phyloP scores from a whole-genome alignment of 2,113 vertebrate species.

The Nerophis lumbriciformis region DNA sequence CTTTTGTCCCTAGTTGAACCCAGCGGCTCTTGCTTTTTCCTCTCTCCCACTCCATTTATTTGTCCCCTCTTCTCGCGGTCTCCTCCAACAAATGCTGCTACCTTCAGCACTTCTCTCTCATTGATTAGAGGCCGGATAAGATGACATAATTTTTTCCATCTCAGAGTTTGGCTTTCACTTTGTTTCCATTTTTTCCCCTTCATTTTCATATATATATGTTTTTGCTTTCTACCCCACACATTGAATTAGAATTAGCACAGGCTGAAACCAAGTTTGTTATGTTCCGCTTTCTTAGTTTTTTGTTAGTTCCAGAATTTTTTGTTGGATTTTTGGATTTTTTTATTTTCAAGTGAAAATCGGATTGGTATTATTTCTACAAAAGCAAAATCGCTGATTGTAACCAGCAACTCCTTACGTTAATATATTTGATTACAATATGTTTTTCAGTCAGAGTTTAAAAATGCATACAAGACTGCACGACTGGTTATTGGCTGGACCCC shows the following conservation, averaged over 20 bases:
- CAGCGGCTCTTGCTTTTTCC: neutral
- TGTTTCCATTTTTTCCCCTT: slow-evolving; percentile 27
- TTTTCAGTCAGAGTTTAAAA: too few relatives aligned
- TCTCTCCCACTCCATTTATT: neutral
- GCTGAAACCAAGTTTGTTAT: too few relatives aligned
- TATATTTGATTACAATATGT: too few relatives aligned
- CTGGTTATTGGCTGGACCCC: too few relatives aligned
- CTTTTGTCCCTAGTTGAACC: neutral
- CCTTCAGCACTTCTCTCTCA: slow-evolving; percentile 68
- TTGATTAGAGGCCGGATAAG: slow-evolving; percentile 63
- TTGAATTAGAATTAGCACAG: neutral
- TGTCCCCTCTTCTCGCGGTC: neutral
- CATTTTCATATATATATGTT: slow-evolving; percentile 31
- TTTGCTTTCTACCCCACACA: neutral
- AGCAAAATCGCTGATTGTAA: too few relatives aligned
- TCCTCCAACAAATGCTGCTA: slow-evolving; percentile 47
- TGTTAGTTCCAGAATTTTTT: too few relatives aligned
- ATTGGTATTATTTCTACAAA: too few relatives aligned
- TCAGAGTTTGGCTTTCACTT: slow-evolving; percentile 39
- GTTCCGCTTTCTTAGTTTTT: too few relatives aligned
- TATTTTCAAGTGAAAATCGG: too few relatives aligned
- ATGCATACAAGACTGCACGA: too few relatives aligned
- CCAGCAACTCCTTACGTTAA: too few relatives aligned
- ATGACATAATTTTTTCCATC: slow-evolving; percentile 58
- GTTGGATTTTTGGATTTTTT: too few relatives aligned